Evolutionary conservation across 2,888 invertebrate genomes (phyloP).

Genomic region (Eristalis tenax): DNA sequence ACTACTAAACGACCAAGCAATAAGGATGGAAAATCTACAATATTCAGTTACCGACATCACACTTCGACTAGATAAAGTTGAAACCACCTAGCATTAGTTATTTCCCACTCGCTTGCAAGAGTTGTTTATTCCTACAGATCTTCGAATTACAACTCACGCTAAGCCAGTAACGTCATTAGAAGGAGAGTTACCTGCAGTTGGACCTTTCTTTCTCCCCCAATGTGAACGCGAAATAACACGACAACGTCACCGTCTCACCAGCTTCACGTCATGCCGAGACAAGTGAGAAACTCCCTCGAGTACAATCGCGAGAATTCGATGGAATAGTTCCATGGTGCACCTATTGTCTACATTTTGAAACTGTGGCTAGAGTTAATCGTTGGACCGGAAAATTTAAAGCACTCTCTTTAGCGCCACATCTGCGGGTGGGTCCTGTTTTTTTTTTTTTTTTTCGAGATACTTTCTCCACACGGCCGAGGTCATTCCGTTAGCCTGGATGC

Average conservation of each 20-base stretch:
- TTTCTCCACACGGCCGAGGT: not conserved
- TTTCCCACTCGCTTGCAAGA: too few relatives aligned
- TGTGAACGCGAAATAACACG: not conserved
- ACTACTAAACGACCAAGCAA: too few relatives aligned
- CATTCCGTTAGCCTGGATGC: not conserved
- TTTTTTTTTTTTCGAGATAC: slow-evolving; percentile 16
- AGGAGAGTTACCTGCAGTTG: not conserved
- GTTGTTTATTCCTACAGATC: too few relatives aligned
- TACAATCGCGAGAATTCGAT: not conserved
- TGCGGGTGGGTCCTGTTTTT: slow-evolving; percentile 1
- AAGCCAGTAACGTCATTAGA: too few relatives aligned
- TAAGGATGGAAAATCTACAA: too few relatives aligned
- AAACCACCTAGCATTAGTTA: too few relatives aligned
- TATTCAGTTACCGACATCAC: too few relatives aligned
- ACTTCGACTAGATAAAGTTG: too few relatives aligned
- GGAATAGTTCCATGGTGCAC: not conserved
- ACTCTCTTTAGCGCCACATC: slow-evolving; percentile 15
- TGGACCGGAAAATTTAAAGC: slow-evolving; percentile 20
- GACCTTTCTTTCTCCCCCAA: not conserved
- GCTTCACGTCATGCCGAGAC: not conserved
- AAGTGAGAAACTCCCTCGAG: not conserved
- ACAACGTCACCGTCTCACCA: not conserved
- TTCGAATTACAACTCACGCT: too few relatives aligned
- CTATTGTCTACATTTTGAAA: slow-evolving; percentile 3
- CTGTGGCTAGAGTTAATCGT: slow-evolving; percentile 7